Base-by-base conservation (phyloP, 1,140 invertebrate species). In the Eueides isabella region DNA sequence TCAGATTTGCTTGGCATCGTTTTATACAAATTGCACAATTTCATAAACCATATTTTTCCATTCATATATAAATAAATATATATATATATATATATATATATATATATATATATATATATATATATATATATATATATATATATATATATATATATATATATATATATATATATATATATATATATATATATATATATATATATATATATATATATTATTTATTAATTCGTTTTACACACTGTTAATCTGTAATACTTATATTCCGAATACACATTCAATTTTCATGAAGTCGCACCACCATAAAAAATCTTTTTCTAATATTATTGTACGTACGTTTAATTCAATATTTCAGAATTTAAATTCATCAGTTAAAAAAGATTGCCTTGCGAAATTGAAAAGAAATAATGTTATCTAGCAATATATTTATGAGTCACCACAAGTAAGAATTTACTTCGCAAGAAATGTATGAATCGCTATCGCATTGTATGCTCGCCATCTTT, bases 401-500 rank as follows among this genome's bases (percentile, higher is more conserved):
- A 23, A 11, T 55, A 55, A 55, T 55, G 48, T 26, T 55, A 55
- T 55, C 48, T 55, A 9, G 48, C n/a, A 0, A 11, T 55, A 26
- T 55, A 55, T 55, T 55, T 55, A 55, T 55, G 48, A 55, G 9
- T 55, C 48, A 55, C 48, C 48, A 12, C 44, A 55, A 55, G 48
- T 55, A 26, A 55, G 48, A 55, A 55, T 55, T 55, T 23, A 55
- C 19, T 55, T 55, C 48, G 48, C 48, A 55, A 55, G 48, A 55
- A 55, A 55, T 55, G 48, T 55, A 55, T 55, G 48, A 55, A 55
- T 55, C 48, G 48, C 9, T 55, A 55, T 55, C 48, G 3, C n/a
- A 19, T 55, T 26, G 23, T 55, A 55, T 55, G 19, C 9, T 55
- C 9, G 48, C 23, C 23, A n/a, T 23, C 48, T 55, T 55, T 55